Base-by-base conservation (phyloP, 2,113 vertebrate species). In the Myxocyprinus asiaticus region DNA sequence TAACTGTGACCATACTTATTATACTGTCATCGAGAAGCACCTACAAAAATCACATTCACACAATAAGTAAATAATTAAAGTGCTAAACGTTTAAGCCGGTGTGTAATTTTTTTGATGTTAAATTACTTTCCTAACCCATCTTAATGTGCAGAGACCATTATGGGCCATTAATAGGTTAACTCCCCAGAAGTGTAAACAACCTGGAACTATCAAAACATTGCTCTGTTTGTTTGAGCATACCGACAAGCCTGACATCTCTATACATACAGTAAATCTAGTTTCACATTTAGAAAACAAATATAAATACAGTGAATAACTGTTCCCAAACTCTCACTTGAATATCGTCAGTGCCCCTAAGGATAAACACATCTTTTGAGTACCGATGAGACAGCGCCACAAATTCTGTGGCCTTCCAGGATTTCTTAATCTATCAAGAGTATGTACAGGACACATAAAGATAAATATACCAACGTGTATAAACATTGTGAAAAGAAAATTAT, bases 301-400 rank as follows among this genome's bases (percentile, higher is more conserved):
- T n/a, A n/a, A n/a, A n/a, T n/a, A n/a, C n/a, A n/a, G n/a, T n/a
- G n/a, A n/a, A 55, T 22, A 43, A 70, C 3, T 14, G 7, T 17
- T 10, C 5, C 11, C 7, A 43, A 33, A 62, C 71, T 62, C 45
- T 72, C 53, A 95, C 94, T 92, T 95, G 94, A 82, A 95, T 94
- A 7, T 95, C 94, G 66, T 96, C 94, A 4, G 93, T 95, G 51
- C 93, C 93, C 8, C 93, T 94, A 71, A 96, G 84, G 80, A 95
- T 95, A 83, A 93, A 95, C 42, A 94, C 82, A 9, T 94, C 90
- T 88, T 93, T 94, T 53, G 91, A 79, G 50, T 95, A 93, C 11
- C 92, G 89, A 7, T 95, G 93, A 78, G 91, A 76, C 44, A 95
- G 82, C 71, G 94, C 82, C 9, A 91, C 82, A 64, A 95, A 95